Evolutionary conservation across 2,113 vertebrate species (phyloP), one percentile per base, ranked within the genome.

Genomic region (Tachysurus vachellii): DNA sequence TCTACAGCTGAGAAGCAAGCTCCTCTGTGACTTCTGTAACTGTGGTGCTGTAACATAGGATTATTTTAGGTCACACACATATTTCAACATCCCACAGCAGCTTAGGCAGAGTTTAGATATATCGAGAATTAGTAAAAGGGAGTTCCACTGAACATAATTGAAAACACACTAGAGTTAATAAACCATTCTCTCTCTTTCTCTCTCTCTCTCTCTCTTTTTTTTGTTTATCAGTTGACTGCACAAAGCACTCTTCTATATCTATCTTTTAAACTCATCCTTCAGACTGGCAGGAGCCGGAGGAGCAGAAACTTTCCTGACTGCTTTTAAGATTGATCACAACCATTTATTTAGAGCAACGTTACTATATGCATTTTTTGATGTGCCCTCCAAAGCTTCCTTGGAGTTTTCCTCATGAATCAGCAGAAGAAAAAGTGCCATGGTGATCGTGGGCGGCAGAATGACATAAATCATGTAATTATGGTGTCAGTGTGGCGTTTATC

Each of bases 391-490:
- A 86, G 83, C 42, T 77, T 80, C 73, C 16, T 73, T 50, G 14
- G 86, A 66, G 73, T 83, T 73, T 90, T 86, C 75, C 75, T 86
- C 84, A 84, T 90, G 86, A 88, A 88, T 88, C 86, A 88, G 89
- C 86, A 85, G 75, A 86, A 83, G 73, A 76, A 84, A 82, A 79
- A 81, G 71, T 90, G 81, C 84, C 50, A 68, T 75, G 75, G 84
- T n/a, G 47, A 87, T 80, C 84, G 42, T 80, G 31, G 82, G 61
- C 77, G 76, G 64, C 84, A 88, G 80, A 90, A 88, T 90, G 86
- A 90, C 77, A 90, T 90, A 86, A 90, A 88, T 90, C 89, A 90
- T 88, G 84, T 90, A 90, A 90, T 88, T 90, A 90, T 90, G 71
- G 86, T 88, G 89, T 86, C 86, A 90, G 89, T 84, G 84, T 89